Conservation (phyloP, 1,140 invertebrate species). For the Drosophila sp. region DNA sequence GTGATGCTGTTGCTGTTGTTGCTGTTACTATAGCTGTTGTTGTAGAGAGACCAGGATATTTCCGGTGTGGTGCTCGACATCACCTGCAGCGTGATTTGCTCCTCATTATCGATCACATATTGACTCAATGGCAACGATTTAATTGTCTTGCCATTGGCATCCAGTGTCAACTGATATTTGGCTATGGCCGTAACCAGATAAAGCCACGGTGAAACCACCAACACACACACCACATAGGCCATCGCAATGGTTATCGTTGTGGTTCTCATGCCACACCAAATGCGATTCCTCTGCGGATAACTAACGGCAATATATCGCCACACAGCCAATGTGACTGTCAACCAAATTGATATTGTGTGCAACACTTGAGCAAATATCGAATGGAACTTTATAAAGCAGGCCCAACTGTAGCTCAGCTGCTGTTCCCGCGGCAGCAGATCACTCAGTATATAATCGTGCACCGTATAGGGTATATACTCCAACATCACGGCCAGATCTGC, state of each 20-base stretch:
- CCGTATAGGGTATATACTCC: conserved; percentile 95
- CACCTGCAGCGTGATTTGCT: conserved; percentile 64
- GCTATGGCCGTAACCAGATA: conserved; percentile 90
- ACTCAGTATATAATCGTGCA: conserved; percentile 90
- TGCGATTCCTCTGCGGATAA: conserved; percentile 90
- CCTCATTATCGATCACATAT: conserved; percentile 62
- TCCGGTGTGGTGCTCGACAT: conserved; percentile 70
- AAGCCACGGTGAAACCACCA: conserved; percentile 93
- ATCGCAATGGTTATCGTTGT: conserved; percentile 90
- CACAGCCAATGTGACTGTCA: conserved; percentile 95
- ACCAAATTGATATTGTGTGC: conserved; percentile 96
- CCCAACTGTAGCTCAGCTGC: conserved; percentile 90
- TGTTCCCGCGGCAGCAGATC: conserved; percentile 68
- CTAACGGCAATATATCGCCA: conserved; percentile 96
- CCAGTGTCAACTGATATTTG: conserved; percentile 84
- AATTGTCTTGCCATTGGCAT: conserved; percentile 85
- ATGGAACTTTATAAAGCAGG: conserved; percentile 92
- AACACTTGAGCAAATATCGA: conserved; percentile 93
- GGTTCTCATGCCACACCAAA: conserved; percentile 91
- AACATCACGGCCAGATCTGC: conserved; percentile 96
- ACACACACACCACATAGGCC: conserved; percentile 92
- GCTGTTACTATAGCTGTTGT: too few relatives aligned
- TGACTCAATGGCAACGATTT: conserved; percentile 63
- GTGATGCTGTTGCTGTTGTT: conserved; percentile 35
- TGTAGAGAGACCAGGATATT: conserved; percentile 17